phyloP scores from a whole-genome alignment of 2,113 vertebrate species.

The cat (Felis catus) region DNA sequence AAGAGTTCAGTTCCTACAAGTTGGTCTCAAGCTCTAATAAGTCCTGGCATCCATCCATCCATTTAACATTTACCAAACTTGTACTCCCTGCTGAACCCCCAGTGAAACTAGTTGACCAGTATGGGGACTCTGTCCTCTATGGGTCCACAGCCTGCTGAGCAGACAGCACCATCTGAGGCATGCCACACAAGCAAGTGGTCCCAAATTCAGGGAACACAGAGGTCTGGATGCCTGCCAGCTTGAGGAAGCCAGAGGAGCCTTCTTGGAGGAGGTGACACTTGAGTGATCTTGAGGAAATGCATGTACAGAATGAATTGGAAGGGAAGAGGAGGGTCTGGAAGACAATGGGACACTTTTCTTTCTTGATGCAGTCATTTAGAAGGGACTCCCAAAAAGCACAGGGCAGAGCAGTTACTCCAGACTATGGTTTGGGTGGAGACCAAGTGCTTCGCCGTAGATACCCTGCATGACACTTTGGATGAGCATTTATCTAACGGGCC shows the following conservation, averaged over 20 bases:
- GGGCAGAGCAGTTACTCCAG: neutral
- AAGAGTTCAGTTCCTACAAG: neutral
- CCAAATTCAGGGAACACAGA: neutral
- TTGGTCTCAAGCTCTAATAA: neutral
- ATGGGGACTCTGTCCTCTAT: neutral
- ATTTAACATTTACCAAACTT: neutral
- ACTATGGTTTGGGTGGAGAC: neutral
- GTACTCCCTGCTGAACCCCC: neutral
- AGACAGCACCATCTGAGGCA: neutral
- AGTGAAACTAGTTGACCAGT: neutral
- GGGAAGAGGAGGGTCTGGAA: neutral
- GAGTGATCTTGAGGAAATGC: neutral
- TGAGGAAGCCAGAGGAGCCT: neutral
- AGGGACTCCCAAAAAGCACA: neutral
- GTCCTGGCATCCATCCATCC: neutral
- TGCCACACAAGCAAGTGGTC: neutral
- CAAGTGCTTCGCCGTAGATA: neutral
- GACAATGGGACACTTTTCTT: neutral
- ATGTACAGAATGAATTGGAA: neutral
- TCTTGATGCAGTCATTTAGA: neutral
- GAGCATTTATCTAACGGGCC: neutral
- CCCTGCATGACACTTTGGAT: neutral
- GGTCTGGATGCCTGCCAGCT: neutral
- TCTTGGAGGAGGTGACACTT: neutral
- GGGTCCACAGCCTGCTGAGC: neutral